phyloP scores from a whole-genome alignment of 2,888 invertebrate species.

The Folsomia candida region DNA sequence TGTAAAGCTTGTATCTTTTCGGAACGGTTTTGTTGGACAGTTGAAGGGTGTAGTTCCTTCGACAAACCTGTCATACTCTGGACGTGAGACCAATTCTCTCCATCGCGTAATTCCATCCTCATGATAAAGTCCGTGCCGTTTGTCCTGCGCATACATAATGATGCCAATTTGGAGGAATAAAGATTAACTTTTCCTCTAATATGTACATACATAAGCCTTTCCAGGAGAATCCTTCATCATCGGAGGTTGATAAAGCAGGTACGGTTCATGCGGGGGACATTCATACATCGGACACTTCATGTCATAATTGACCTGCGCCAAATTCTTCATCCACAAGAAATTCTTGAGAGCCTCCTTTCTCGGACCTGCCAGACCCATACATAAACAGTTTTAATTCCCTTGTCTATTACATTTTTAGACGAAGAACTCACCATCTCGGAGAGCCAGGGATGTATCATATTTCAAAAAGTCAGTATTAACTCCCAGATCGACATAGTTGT shows the following conservation, averaged over 20 bases:
- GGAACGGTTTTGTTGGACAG: constrained; percentile 35
- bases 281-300: constrained; percentile 24
- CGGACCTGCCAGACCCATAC: constrained; percentile 28
- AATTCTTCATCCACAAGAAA: constrained; percentile 34
- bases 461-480: constrained; percentile 41
- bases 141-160: constrained; percentile 29
- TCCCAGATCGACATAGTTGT: constrained; percentile 46
- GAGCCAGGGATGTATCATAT: constrained; percentile 27
- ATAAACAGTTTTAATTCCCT: neutral
- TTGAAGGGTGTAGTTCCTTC: constrained; percentile 34
- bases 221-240: constrained; percentile 6
- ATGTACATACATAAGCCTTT: neutral
- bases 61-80: constrained; percentile 30
- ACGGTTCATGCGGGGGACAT: constrained; percentile 28
- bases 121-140: constrained; percentile 26
- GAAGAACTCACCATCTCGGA: constrained; percentile 24
- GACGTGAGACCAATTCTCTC: constrained; percentile 37
- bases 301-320: constrained; percentile 29
- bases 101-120: constrained; percentile 46
- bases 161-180: neutral
- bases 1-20: constrained; percentile 39
- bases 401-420: neutral
- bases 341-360: constrained; percentile 32
- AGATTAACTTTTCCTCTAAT: neutral
- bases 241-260: constrained; percentile 1